These are phyloP conservation scores for Champsocephalus esox DNA, from an alignment of 2,797 vertebrate species.

Conservation along the genomic window DNA sequence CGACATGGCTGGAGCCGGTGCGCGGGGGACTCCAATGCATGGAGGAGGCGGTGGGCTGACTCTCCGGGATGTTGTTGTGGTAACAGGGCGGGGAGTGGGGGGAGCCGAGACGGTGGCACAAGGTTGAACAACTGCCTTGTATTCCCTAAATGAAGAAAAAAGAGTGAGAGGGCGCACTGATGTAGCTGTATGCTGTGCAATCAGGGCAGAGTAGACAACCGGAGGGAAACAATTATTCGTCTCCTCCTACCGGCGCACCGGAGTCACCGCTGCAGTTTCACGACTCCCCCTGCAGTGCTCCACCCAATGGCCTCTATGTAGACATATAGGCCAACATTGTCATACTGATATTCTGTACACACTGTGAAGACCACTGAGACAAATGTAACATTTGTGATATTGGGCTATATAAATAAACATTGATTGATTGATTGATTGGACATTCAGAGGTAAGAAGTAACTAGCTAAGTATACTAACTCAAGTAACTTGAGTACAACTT, in stretches of 20 bases:
- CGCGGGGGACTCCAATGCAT: constrained; percentile 82
- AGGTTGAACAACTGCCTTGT: constrained; percentile 30
- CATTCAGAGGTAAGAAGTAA: no score
- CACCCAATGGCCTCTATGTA: no score
- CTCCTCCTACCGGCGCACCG: constrained; percentile 69
- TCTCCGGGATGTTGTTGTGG: constrained; percentile 30
- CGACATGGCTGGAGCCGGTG: constrained; percentile 87
- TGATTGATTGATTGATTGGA: no score
- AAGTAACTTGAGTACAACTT: no score
- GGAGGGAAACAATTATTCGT: constrained; percentile 45
- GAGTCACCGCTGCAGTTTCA: constrained; percentile 12
- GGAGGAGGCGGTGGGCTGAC: constrained; percentile 67
- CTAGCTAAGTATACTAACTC: no score
- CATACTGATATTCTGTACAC: no score
- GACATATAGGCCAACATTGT: no score
- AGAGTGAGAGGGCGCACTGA: not conserved
- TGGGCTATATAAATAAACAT: no score
- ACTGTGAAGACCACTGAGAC: no score
- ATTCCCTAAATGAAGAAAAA: constrained; percentile 3
- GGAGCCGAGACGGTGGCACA: constrained; percentile 4
- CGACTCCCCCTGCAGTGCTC: not conserved
- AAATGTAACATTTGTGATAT: no score
- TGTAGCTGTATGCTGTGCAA: constrained; percentile 13
- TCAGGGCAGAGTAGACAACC: constrained; percentile 34
- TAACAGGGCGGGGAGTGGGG: not conserved